Conservation (phyloP, 64 coral and sea anemone species). For the Montipora efflorescens region DNA sequence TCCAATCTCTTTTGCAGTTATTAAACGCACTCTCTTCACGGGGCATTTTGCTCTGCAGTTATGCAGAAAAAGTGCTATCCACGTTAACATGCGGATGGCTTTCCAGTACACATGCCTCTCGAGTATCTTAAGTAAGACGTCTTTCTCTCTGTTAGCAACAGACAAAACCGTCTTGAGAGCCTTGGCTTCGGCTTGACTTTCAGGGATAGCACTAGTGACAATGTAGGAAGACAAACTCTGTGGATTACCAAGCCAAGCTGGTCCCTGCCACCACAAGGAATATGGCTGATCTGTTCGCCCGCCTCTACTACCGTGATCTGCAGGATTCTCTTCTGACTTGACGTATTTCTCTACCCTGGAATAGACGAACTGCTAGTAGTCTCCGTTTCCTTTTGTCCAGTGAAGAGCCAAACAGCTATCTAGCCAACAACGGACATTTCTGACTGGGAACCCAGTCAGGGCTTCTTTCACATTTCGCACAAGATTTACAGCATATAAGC, state of each 20-base stretch:
- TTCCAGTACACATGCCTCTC: too few species aligned
- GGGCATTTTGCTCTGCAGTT: too few species aligned
- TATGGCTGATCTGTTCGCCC: conserved; percentile 1
- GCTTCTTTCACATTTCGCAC: not conserved
- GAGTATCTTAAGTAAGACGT: too few species aligned
- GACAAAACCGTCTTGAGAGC: conserved; percentile 28
- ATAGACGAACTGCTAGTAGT: not conserved
- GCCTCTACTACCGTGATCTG: conserved; percentile 29
- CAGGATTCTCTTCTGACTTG: conserved; percentile 6
- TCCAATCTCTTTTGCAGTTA: too few species aligned
- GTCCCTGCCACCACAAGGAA: conserved; percentile 40
- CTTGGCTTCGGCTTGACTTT: conserved; percentile 60
- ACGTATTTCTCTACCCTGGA: too few species aligned
- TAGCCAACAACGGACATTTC: conserved; percentile 1
- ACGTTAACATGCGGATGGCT: too few species aligned
- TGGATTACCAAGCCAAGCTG: conserved; percentile 30
- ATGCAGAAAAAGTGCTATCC: too few species aligned
- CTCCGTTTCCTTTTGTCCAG: not conserved
- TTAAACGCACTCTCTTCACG: too few species aligned
- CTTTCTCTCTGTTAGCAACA: too few species aligned
- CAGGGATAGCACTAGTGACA: not conserved
- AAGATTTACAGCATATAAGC: not conserved
- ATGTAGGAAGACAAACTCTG: conserved; percentile 34
- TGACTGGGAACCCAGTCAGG: not conserved
- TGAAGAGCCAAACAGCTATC: conserved; percentile 9